phyloP scores from a whole-genome alignment of 1,140 invertebrate species.

The Brachionus rotundiformis region DNA sequence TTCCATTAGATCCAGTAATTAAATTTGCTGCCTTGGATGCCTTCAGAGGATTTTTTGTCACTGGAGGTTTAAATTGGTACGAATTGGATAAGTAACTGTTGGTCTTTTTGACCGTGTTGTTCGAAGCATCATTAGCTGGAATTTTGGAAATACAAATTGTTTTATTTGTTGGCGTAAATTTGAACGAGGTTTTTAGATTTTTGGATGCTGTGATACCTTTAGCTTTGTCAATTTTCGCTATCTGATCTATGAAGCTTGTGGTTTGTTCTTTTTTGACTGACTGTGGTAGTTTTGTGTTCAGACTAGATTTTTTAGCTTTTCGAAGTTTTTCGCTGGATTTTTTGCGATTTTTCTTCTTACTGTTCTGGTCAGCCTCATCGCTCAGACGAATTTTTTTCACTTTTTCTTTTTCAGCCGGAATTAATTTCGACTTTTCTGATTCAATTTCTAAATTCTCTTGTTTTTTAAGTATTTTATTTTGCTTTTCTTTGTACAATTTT shows the following conservation, averaged over 20 bases:
- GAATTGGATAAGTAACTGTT: background rate
- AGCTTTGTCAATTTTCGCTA: background rate
- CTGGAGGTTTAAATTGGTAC: background rate
- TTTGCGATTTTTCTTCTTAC: slow-evolving; percentile 12
- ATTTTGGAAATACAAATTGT: slow-evolving; percentile 32
- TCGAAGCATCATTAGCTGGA: background rate
- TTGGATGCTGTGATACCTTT: background rate
- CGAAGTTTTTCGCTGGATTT: background rate
- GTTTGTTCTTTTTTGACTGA: slow-evolving; percentile 14
- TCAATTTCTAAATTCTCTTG: background rate
- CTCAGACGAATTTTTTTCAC: background rate
- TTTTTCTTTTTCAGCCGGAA: background rate
- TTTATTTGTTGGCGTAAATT: slow-evolving; percentile 28
- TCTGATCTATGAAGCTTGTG: slow-evolving; percentile 10
- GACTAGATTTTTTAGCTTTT: background rate
- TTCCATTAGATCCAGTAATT: background rate
- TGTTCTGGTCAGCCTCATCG: background rate
- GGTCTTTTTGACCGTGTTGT: background rate
- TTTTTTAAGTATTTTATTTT: slow-evolving; percentile 2
- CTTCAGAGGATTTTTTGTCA: background rate
- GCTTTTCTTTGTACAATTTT: slow-evolving; percentile 33
- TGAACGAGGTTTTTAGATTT: slow-evolving; percentile 28
- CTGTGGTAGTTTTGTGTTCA: background rate
- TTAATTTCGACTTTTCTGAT: background rate
- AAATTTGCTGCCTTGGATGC: background rate